phyloP scores from a whole-genome alignment of 2,888 invertebrate genomes.

The Nemotelus nigrinus region DNA sequence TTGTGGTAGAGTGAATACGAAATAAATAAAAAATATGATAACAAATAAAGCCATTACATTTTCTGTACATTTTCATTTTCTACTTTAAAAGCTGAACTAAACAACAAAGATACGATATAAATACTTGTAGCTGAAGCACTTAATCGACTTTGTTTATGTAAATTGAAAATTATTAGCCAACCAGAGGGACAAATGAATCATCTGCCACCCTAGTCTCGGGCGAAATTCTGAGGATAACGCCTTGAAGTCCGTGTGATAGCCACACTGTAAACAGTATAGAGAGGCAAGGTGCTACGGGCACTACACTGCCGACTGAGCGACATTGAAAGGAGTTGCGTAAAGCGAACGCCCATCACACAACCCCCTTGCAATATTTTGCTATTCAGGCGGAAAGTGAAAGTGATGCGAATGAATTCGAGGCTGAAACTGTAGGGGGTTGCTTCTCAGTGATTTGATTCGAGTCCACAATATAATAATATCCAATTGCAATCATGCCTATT shows the following conservation, averaged over 20 bases:
- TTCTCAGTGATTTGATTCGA: background rate
- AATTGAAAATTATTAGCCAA: conserved; percentile 26
- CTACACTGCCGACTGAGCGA: no score
- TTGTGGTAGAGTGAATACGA: no score
- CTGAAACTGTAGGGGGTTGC: background rate
- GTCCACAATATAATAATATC: background rate
- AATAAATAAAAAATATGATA: no score
- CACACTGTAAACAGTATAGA: background rate
- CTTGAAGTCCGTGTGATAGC: background rate
- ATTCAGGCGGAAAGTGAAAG: conserved; percentile 22
- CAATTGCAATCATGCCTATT: background rate
- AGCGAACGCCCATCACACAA: conserved; percentile 30
- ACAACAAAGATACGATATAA: no score
- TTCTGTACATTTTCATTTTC: no score
- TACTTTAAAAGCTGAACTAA: no score
- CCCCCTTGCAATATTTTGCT: background rate
- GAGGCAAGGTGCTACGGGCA: no score
- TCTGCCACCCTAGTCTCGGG: background rate
- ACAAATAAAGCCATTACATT: no score
- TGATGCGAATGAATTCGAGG: background rate
- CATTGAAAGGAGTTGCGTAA: conserved; percentile 33
- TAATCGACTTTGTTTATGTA: background rate
- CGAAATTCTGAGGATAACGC: background rate
- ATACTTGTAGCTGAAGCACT: no score
- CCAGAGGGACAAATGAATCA: conserved; percentile 11